Evolutionary conservation across 2,888 invertebrate species (phyloP).

Genomic region (Neoascia interrupta): DNA sequence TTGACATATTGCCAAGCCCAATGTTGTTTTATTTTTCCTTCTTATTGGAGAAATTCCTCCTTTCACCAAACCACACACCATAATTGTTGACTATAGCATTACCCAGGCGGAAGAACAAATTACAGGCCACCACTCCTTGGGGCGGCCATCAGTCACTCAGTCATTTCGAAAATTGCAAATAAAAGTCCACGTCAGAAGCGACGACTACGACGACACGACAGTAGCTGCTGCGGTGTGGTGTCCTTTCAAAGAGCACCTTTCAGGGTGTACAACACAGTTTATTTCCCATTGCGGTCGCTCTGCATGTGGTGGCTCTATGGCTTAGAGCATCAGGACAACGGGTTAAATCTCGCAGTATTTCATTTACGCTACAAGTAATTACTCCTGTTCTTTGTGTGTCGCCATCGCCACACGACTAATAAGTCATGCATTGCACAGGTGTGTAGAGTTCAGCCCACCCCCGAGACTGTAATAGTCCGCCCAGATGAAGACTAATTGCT

Average conservation of each 20-base stretch:
- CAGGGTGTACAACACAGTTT: too few species aligned
- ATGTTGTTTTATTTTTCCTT: not conserved
- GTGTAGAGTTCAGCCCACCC: constrained; percentile 6
- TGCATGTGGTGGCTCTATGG: not conserved
- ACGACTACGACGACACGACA: not conserved
- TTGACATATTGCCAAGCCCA: constrained; percentile 46
- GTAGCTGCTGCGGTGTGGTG: not conserved
- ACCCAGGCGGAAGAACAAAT: constrained; percentile 35
- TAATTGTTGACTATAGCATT: constrained; percentile 44
- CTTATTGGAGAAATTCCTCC: not conserved
- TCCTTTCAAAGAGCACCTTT: constrained; percentile 41
- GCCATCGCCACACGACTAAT: constrained; percentile 6
- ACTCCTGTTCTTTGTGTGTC: constrained; percentile 33
- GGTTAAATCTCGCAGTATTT: constrained; percentile 41
- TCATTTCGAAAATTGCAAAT: constrained; percentile 43
- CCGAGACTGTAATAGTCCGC: too few species aligned
- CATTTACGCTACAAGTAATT: constrained; percentile 48
- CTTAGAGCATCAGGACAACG: constrained; percentile 27
- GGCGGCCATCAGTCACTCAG: constrained; percentile 36
- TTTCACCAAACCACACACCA: not conserved
- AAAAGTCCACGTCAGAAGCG: constrained; percentile 3
- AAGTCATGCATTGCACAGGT: constrained; percentile 13
- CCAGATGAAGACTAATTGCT: constrained; percentile 12
- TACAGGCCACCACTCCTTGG: constrained; percentile 43
- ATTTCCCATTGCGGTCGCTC: not conserved